Evolutionary conservation across 2,888 invertebrate species (phyloP), one percentile per base, ranked within the genome.

Genomic region (Heliconius hortense): DNA sequence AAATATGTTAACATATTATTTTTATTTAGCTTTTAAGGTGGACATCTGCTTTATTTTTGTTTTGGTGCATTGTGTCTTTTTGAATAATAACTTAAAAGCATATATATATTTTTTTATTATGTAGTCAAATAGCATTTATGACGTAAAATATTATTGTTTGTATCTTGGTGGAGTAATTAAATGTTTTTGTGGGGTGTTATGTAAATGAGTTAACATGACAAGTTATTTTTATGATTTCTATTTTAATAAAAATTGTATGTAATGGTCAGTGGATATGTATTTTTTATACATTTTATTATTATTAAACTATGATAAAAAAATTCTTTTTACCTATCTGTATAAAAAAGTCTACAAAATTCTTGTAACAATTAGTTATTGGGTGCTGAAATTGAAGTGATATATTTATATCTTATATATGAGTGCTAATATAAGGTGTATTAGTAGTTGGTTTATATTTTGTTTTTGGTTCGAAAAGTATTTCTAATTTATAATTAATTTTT

Each of bases 21-120:
- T 69, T 69, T 31, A 56, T 31, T n/a, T 69, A 69, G 35, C n/a
- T 69, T 69, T 28, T 69, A 69, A 69, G 31, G 13, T 68, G 53
- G 53, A 68, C 15, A n/a, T n/a, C 18, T 67, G 26, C 26, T 56
- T 56, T 66, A 26, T 68, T 28, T 68, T 56, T 56, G n/a, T 53
- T 56, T 35, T 56, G 56, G 56, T 56, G 69, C n/a, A 66, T 43
- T 69, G 31, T 69, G 13, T 69, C 21, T 31, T 13, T 53, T 69
- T 28, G 28, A 31, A n/a, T 31, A 68, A 28, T 15, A 69, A 8
- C 11, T 66, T 35, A 2, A 56, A 35, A 28, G n/a, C 15, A 28
- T 13, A 56, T 56, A 24, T 56, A 24, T 24, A 15, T 66, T 35
- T 69, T 69, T 68, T 68, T 31, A 53, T 53, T 68, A 53, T 48